These are phyloP conservation scores for Drosophila demipolita DNA, from an alignment of 2,888 invertebrate genomes.

Conservation along the genomic window DNA sequence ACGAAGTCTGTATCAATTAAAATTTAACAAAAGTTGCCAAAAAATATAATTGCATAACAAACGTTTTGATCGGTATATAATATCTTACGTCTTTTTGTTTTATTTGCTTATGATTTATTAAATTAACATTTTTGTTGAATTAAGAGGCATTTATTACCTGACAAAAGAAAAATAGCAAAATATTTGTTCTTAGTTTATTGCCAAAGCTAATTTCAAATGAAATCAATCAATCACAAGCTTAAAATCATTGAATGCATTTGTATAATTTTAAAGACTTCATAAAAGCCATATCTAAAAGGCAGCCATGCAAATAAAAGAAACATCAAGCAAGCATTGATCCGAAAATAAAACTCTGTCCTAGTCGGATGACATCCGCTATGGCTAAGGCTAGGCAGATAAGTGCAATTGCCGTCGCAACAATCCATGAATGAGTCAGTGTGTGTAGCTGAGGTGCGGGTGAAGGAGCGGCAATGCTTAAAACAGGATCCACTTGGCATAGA, in stretches of 20 bases:
- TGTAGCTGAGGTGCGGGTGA: slow-evolving; percentile 12
- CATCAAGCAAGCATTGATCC: slow-evolving; percentile 13
- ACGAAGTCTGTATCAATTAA: neutral
- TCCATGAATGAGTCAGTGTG: slow-evolving; percentile 69
- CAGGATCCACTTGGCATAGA: slow-evolving; percentile 54
- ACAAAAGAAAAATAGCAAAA: neutral
- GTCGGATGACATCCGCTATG: slow-evolving; percentile 40
- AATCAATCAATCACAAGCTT: neutral
- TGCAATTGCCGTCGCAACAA: slow-evolving; percentile 40
- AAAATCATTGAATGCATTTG: neutral
- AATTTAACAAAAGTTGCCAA: neutral
- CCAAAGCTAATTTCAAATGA: neutral
- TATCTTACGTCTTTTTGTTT: neutral
- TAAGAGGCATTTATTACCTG: no score
- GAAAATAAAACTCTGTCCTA: slow-evolving; percentile 28
- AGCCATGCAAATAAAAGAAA: neutral
- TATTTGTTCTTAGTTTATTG: neutral
- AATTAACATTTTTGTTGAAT: neutral
- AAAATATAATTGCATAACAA: neutral
- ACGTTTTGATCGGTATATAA: neutral
- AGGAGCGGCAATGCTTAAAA: slow-evolving; percentile 23
- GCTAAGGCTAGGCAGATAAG: slow-evolving; percentile 15
- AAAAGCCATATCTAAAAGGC: neutral
- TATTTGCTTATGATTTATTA: neutral
- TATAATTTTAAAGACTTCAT: neutral